These are phyloP conservation scores for Porites lobata DNA, from an alignment of 92 coral and sea anemone species.

Conservation along the genomic window DNA sequence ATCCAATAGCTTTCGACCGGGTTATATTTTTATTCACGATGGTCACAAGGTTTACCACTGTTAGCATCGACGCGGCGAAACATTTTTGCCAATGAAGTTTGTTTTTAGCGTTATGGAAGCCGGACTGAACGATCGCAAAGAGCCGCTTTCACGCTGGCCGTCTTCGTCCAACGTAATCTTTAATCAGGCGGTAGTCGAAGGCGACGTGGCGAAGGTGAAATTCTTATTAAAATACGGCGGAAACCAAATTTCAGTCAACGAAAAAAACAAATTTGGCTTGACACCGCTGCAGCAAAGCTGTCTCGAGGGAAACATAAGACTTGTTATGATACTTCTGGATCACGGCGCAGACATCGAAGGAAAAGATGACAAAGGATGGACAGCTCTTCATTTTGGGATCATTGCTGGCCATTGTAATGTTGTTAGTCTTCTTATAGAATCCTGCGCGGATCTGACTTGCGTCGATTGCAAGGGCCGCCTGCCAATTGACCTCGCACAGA, in stretches of 20 bases:
- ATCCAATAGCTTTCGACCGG: neutral
- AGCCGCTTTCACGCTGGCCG: constrained; percentile 45
- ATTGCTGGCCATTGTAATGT: constrained; percentile 68
- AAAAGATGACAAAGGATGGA: constrained; percentile 77
- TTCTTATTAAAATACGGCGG: constrained; percentile 88
- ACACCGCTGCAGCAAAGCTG: constrained; percentile 90
- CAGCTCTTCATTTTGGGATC: constrained; percentile 80
- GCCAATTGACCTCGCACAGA: constrained; percentile 83
- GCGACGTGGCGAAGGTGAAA: constrained; percentile 84
- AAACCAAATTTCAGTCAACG: constrained; percentile 75
- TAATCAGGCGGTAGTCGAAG: constrained; percentile 83
- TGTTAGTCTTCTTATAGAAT: constrained; percentile 76
- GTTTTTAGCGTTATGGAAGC: constrained; percentile 43
- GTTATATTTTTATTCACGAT: constrained; percentile 17
- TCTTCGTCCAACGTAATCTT: constrained; percentile 72
- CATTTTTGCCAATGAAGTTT: constrained; percentile 27
- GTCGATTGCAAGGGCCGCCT: constrained; percentile 79
- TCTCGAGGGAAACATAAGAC: constrained; percentile 61
- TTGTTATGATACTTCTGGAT: constrained; percentile 74
- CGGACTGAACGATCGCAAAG: constrained; percentile 35
- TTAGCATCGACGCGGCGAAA: neutral
- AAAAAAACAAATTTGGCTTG: constrained; percentile 76
- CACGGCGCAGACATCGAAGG: constrained; percentile 79
- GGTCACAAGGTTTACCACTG: neutral
- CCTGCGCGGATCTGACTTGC: constrained; percentile 84